Conservation (phyloP, 1,140 invertebrate species). For the Drosophila prosaltans region DNA sequence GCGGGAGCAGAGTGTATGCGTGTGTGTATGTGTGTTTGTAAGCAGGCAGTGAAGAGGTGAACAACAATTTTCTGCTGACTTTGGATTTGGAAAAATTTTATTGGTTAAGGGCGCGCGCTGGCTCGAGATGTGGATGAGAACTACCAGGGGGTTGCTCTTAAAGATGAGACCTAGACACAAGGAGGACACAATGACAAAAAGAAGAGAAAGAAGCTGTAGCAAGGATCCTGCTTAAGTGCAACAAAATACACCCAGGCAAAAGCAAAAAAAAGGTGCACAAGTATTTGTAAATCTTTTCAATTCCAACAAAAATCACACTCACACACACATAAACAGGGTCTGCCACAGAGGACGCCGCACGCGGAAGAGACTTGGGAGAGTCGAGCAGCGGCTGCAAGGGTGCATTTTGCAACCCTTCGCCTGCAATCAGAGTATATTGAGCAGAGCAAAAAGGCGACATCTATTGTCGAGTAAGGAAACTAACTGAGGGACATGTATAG, state of each 20-base stretch:
- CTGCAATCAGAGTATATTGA: conserved; percentile 17
- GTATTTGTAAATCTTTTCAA: conserved; percentile 82
- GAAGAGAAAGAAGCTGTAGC: neutral
- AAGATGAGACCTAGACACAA: conserved; percentile 42
- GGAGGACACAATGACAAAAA: conserved; percentile 2
- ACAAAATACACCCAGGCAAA: conserved; percentile 10
- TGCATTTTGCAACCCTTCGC: conserved; percentile 76
- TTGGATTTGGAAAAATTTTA: conserved; percentile 71
- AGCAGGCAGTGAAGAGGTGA: conserved; percentile 64
- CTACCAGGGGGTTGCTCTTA: conserved; percentile 62
- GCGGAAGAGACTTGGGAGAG: neutral
- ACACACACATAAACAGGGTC: conserved; percentile 28
- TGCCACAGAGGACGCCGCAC: neutral
- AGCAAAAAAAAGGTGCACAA: conserved; percentile 63
- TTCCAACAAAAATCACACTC: conserved; percentile 74
- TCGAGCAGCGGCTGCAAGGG: conserved; percentile 34
- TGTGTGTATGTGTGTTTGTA: conserved; percentile 17
- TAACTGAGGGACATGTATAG: conserved; percentile 63
- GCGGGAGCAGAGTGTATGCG: conserved; percentile 11
- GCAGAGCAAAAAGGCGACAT: conserved; percentile 54
- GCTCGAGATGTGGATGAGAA: conserved; percentile 19
- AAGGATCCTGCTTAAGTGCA: conserved; percentile 72
- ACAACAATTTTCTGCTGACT: conserved; percentile 78
- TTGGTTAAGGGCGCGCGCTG: conserved; percentile 56
- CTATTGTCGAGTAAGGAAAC: conserved; percentile 72